phyloP scores from a whole-genome alignment of 2,888 invertebrate species.

The Coenonympha arcania region DNA sequence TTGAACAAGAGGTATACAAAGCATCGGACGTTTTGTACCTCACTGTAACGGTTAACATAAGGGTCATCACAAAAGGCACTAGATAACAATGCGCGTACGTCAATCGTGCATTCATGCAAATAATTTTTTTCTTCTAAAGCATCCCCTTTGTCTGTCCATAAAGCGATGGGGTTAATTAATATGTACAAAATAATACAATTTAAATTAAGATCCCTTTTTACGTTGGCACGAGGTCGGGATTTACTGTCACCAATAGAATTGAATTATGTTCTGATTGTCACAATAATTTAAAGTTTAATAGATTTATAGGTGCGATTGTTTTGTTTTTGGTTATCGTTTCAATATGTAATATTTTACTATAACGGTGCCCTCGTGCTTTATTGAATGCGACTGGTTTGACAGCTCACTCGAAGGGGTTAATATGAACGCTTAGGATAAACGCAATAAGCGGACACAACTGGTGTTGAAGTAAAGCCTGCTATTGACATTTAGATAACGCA shows the following conservation, averaged over 20 bases:
- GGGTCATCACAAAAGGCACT: conserved; percentile 74
- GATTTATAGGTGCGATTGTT: conserved; percentile 56
- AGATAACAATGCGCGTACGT: conserved; percentile 72
- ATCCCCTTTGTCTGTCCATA: conserved; percentile 68
- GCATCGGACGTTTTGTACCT: conserved; percentile 42
- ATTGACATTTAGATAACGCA: conserved; percentile 65
- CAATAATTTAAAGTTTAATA: conserved; percentile 55
- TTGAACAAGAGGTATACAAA: conserved; percentile 34
- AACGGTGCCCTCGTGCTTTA: conserved; percentile 53
- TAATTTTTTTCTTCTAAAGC: conserved; percentile 70
- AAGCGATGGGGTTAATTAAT: conserved; percentile 72
- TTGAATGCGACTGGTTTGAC: conserved; percentile 63
- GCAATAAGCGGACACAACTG: conserved; percentile 71
- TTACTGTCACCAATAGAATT: conserved; percentile 69
- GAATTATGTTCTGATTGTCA: conserved; percentile 67
- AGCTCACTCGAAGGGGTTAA: conserved; percentile 71
- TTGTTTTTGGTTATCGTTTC: conserved; percentile 64
- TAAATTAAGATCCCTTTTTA: conserved; percentile 65
- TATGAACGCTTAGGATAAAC: conserved; percentile 69
- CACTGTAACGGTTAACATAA: conserved; percentile 60
- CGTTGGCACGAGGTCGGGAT: conserved; percentile 66
- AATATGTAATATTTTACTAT: conserved; percentile 55
- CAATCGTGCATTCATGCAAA: conserved; percentile 74
- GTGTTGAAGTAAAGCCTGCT: conserved; percentile 65
- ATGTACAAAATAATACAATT: conserved; percentile 70